A percentile compares a stretch with the other conserved stretches of the same genome.
Conservation (phyloP, 1,140 invertebrate genomes). For the Aphaenogaster ashmeadi region DNA sequence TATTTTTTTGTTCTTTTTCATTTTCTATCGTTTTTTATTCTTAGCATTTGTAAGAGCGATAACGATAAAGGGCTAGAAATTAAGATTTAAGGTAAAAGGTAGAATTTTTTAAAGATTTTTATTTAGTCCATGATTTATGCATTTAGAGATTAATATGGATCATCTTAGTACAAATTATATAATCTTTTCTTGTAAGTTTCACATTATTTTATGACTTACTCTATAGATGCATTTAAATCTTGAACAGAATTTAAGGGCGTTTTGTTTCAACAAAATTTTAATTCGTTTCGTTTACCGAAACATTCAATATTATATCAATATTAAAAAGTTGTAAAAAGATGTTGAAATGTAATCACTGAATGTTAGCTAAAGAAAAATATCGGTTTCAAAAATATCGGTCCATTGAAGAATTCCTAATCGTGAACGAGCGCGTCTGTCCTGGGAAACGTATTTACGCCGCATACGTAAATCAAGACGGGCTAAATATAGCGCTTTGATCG, state of each 20-base stretch:
- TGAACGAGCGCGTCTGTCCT: background rate
- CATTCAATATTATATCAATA: background rate
- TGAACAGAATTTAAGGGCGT: background rate
- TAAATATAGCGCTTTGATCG: slow-evolving; percentile 57
- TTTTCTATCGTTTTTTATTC: background rate
- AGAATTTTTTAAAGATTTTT: too few species aligned
- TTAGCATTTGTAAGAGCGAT: background rate
- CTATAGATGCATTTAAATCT: background rate
- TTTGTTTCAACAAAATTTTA: background rate
- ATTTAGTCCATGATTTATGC: too few species aligned
- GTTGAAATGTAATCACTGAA: background rate
- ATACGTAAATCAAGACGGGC: background rate
- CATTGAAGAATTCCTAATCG: background rate
- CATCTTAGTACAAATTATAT: background rate
- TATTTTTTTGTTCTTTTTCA: background rate
- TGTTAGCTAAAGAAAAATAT: background rate
- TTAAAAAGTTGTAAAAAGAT: background rate
- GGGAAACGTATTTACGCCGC: background rate
- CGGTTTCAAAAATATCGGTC: background rate
- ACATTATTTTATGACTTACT: background rate
- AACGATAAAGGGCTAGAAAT: background rate
- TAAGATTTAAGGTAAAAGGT: too few species aligned
- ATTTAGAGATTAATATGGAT: background rate
- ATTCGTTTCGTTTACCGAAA: background rate
- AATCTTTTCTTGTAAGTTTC: background rate